Percentiles rank a stretch among this genome's conserved stretches.
Evolutionary conservation across 2,797 vertebrate species (phyloP).

Genomic region (Tragopan temminckii): DNA sequence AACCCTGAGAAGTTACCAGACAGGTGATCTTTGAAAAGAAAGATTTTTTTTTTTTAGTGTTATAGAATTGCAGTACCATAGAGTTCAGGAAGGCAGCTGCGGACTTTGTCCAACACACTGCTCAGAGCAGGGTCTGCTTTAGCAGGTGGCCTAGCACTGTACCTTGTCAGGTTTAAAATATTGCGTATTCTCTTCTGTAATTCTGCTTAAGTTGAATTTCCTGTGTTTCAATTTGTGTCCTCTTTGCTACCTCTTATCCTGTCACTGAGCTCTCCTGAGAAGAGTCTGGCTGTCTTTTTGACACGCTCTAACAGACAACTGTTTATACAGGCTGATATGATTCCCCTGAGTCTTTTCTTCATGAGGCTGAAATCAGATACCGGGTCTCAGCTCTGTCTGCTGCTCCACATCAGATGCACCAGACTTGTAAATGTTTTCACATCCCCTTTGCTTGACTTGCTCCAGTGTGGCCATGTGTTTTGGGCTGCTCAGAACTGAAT

Average conservation of each 20-base stretch:
- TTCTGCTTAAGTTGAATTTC: neutral
- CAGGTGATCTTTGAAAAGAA: neutral
- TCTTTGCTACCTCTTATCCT: neutral
- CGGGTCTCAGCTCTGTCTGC: neutral
- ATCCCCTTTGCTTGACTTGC: neutral
- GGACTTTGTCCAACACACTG: neutral
- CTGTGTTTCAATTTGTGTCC: neutral
- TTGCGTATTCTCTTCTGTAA: neutral
- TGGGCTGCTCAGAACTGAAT: neutral
- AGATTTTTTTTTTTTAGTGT: neutral
- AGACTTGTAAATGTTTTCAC: neutral
- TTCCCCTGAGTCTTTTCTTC: neutral
- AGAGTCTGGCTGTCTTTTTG: neutral
- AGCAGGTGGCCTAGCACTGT: neutral
- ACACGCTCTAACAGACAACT: neutral
- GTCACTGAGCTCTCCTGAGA: neutral
- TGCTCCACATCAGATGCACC: neutral
- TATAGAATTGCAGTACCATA: fast-evolving
- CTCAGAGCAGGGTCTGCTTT: neutral
- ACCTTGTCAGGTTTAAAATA: neutral
- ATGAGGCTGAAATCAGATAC: neutral
- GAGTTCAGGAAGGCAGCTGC: neutral
- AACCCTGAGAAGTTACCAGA: neutral
- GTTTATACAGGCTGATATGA: neutral
- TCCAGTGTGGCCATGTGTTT: neutral